Percentiles rank a stretch among this genome's conserved stretches.
Evolutionary conservation across 2,888 invertebrate species (phyloP).

Genomic region (Holacanthella duospinosa): DNA sequence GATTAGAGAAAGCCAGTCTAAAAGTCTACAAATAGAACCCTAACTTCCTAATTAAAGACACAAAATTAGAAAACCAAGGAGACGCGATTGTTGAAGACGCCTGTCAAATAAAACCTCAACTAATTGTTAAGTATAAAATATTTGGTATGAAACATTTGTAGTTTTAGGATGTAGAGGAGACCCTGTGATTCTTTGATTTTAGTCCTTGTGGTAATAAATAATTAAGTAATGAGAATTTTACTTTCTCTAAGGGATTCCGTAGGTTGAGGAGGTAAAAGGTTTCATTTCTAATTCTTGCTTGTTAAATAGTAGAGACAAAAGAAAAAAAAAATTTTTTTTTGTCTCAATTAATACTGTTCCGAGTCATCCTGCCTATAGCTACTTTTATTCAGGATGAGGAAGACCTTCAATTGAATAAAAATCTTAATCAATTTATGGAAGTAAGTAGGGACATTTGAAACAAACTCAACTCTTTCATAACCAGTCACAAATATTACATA

Average conservation of each 20-base stretch:
- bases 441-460: no score
- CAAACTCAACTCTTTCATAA: no score
- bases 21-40: no score
- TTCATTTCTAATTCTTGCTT: neutral
- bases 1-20: no score
- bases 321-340: neutral
- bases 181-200: slow-evolving; percentile 1
- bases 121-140: neutral
- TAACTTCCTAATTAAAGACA: no score
- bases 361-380: no score
- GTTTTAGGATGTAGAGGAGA: neutral
- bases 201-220: no score
- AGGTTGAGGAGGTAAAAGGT: neutral
- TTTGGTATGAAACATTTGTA: neutral
- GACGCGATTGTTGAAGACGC: no score
- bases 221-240: no score
- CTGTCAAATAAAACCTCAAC: neutral
- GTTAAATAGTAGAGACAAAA: neutral
- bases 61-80: no score
- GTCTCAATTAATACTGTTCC: neutral
- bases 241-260: neutral
- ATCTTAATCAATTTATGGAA: neutral
- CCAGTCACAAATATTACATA: no score
- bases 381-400: neutral
- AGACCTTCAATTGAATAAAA: neutral